A percentile compares a stretch with the other conserved stretches of the same genome.
Conservation (phyloP, 92 coral and sea anemone species). For the Anthopleura xanthogrammica region DNA sequence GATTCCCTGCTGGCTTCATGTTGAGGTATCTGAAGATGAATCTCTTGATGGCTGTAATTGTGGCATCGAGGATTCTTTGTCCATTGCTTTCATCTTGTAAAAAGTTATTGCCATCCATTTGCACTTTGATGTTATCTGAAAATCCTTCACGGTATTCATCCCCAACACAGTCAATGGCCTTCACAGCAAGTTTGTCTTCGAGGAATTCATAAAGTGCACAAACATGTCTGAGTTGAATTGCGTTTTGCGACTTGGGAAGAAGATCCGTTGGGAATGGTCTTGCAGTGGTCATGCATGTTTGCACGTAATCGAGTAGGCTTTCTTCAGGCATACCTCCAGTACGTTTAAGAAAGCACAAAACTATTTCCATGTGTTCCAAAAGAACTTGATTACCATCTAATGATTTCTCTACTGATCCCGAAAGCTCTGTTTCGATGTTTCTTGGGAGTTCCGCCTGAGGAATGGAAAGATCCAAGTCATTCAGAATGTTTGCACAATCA, state of each 20-base stretch:
- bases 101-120: constrained; percentile 22
- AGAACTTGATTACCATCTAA: constrained; percentile 65
- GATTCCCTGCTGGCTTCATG: constrained; percentile 62
- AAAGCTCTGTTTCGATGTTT: constrained; percentile 59
- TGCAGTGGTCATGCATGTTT: constrained; percentile 75
- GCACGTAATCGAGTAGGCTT: constrained; percentile 64
- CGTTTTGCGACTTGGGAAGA: constrained; percentile 68
- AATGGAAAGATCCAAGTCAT: constrained; percentile 61
- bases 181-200: constrained; percentile 82
- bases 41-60: constrained; percentile 76
- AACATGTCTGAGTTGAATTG: constrained; percentile 75
- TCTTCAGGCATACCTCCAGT: constrained; percentile 64
- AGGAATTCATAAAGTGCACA: constrained; percentile 88
- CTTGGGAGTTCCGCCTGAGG: constrained; percentile 74
- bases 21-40: constrained; percentile 88
- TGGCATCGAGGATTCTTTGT: constrained; percentile 33
- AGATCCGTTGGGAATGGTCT: constrained; percentile 78
- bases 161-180: constrained; percentile 70
- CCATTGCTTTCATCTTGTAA: constrained; percentile 18
- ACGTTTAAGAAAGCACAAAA: constrained; percentile 83
- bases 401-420: constrained; percentile 53
- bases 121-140: constrained; percentile 27
- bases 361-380: constrained; percentile 86
- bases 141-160: constrained; percentile 49
- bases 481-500: constrained; percentile 74